Percentiles rank a stretch among this genome's conserved stretches.
Evolutionary conservation across 2,888 invertebrate genomes (phyloP).

Genomic region (Pelosia muscerda): DNA sequence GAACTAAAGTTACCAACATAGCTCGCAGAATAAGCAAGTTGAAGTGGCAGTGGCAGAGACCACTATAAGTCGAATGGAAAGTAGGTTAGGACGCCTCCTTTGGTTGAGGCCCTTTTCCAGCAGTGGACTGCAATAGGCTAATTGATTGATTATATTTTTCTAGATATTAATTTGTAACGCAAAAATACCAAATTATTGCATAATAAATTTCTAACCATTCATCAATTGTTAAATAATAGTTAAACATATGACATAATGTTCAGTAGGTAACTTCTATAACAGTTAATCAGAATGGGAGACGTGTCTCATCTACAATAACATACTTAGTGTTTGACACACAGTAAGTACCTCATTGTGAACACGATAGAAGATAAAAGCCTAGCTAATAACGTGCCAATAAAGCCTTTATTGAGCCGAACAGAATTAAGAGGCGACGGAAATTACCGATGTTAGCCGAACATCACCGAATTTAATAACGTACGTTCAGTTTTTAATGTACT

Average conservation of each 20-base stretch:
- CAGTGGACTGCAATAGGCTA: too few species aligned
- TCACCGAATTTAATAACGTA: constrained; percentile 57
- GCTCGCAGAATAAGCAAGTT: too few species aligned
- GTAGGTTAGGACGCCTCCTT: too few species aligned
- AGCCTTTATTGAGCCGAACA: constrained; percentile 69
- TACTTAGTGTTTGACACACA: constrained; percentile 40
- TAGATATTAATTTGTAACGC: too few species aligned
- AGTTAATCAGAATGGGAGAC: neutral
- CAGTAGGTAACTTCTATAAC: neutral
- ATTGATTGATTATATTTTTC: too few species aligned
- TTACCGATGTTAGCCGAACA: constrained; percentile 57
- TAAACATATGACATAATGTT: constrained; percentile 1
- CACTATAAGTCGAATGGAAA: too few species aligned
- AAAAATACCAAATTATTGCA: too few species aligned
- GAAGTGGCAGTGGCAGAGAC: too few species aligned
- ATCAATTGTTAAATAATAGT: neutral
- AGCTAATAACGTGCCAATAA: constrained; percentile 68
- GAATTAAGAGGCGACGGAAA: constrained; percentile 64
- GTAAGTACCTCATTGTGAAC: constrained; percentile 65
- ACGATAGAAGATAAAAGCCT: constrained; percentile 66
- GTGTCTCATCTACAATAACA: constrained; percentile 30
- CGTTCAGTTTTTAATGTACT: constrained; percentile 59
- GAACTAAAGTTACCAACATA: too few species aligned
- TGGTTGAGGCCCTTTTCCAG: too few species aligned
- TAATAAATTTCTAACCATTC: too few species aligned